Evolutionary conservation across 2,888 invertebrate species (phyloP), one percentile per base, ranked within the genome.

Genomic region (Ptilodon capucinus): DNA sequence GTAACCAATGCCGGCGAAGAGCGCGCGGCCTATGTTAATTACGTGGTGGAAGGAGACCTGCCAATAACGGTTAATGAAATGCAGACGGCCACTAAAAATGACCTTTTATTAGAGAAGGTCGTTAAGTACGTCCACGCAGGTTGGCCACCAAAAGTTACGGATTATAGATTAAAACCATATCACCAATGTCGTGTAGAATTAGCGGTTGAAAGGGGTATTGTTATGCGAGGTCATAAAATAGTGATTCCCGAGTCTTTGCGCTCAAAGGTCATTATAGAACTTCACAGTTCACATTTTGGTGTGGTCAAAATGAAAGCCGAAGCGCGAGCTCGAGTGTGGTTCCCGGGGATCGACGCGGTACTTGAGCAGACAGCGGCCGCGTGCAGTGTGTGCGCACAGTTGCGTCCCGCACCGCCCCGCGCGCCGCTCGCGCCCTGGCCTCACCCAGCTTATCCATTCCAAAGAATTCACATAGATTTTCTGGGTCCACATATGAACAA

Each of bases 11-110:
- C 11, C 2, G 4, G n/a, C 0, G 34, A 40, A n/a, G 47, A 47
- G 11, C 42, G 42, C 1, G 47, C 43, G 18, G 16, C 47, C 0
- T 44, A 48, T 34, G 28, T 48, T 13, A 19, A 39, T 11, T 47
- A 43, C 32, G 40, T 47, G 4, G 17, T 38, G 1, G 46, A 46
- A 9, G 42, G 23, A 6, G 23, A 13, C 11, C 8, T 47, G 16
- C 42, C 47, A 5, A 34, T 47, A 2, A 47, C 42, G 0, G 16
- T 42, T n/a, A 9, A 40, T 0, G 39, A 42, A 13, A 11, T 47
- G 3, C 39, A 32, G 2, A 17, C 23, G 0, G 42, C 16, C 5
- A 47, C 47, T 1, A n/a, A 2, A 3, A 42, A 21, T 6, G 40
- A 48, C n/a, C 5, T 0, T 0, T 6, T 0, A 0, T 14, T 44